Conservation (phyloP, 2,797 vertebrate species). For the Uromys caudimaculatus region DNA sequence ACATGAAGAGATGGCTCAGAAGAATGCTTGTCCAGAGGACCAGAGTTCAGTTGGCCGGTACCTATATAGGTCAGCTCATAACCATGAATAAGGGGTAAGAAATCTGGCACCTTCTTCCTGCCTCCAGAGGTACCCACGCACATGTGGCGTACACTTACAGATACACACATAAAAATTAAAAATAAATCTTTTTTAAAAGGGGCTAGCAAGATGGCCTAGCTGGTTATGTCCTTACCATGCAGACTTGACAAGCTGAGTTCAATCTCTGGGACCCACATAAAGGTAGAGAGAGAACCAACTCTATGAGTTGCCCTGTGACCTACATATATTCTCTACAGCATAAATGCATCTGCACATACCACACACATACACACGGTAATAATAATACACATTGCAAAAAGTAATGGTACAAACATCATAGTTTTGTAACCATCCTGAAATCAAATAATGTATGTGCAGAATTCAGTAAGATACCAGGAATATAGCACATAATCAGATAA, state of each 20-base stretch:
- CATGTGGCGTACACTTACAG: too few species aligned
- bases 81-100: neutral
- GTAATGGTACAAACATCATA: neutral
- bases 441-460: constrained; percentile 22
- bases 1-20: neutral
- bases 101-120: neutral
- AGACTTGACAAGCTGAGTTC: neutral
- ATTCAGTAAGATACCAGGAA: constrained; percentile 49
- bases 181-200: neutral
- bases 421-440: constrained; percentile 36
- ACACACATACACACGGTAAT: neutral
- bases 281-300: neutral
- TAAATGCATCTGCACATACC: neutral
- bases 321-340: neutral
- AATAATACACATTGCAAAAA: neutral
- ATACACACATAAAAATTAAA: neutral
- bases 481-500: constrained; percentile 33
- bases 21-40: neutral
- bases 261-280: neutral
- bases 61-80: neutral
- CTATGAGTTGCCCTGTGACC: neutral
- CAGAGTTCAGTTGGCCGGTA: neutral
- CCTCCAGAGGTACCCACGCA: neutral
- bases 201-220: neutral
- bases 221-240: neutral